A percentile compares a stretch with the other conserved stretches of the same genome.
Evolutionary conservation across 2,888 invertebrate genomes (phyloP).

Genomic region (Lasiommata megera): DNA sequence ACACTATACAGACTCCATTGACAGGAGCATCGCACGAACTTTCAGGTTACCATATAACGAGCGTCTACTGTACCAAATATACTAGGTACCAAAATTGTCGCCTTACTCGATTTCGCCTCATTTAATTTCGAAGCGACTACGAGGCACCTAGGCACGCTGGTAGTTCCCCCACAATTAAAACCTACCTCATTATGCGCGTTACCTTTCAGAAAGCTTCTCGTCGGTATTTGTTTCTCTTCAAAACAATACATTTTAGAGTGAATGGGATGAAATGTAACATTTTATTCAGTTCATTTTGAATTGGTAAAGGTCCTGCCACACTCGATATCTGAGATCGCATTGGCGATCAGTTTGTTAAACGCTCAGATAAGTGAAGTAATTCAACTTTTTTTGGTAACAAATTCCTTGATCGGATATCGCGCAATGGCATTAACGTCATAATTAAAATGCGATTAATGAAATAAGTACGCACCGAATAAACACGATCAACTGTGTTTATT

Average conservation of each 20-base stretch:
- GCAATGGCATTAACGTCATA: too few relatives aligned
- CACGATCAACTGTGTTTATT: too few relatives aligned
- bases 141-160: not conserved
- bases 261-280: constrained; percentile 25
- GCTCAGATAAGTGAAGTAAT: too few relatives aligned
- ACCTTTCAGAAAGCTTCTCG: not conserved
- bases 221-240: constrained; percentile 12
- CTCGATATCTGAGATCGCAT: not conserved
- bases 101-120: not conserved
- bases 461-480: too few relatives aligned
- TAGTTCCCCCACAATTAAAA: constrained; percentile 18
- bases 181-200: constrained; percentile 17
- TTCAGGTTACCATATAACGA: too few relatives aligned
- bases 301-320: constrained; percentile 15
- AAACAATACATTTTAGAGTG: constrained; percentile 19
- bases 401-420: too few relatives aligned
- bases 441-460: too few relatives aligned
- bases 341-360: not conserved
- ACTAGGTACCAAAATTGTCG: not conserved
- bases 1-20: too few relatives aligned
- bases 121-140: not conserved
- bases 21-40: too few relatives aligned
- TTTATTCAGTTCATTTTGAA: constrained; percentile 26
- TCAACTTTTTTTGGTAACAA: too few relatives aligned
- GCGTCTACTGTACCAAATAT: too few relatives aligned